These are phyloP conservation scores for Eristalinus aeneus DNA, from an alignment of 2,888 invertebrate species.

Conservation along the genomic window DNA sequence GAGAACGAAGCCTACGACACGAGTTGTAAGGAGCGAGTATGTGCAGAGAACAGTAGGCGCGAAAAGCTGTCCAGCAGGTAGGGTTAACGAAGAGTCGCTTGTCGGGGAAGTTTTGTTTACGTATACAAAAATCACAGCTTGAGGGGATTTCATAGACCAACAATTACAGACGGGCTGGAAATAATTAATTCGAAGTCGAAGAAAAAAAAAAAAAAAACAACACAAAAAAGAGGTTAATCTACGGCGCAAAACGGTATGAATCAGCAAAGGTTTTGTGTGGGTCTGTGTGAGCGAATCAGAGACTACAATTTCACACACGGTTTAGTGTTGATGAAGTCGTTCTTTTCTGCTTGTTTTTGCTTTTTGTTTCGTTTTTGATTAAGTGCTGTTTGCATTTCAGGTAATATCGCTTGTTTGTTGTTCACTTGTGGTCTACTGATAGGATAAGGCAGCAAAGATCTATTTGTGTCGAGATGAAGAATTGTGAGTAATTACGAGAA, in stretches of 20 bases:
- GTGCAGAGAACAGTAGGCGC: constrained; percentile 54
- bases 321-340: background rate
- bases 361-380: background rate
- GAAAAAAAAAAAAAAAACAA: too few species aligned
- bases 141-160: background rate
- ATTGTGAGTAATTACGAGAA: background rate
- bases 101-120: constrained; percentile 7
- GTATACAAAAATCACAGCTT: background rate
- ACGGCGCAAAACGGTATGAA: constrained; percentile 32
- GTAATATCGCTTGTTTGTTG: background rate
- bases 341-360: too few species aligned
- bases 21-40: constrained; percentile 30
- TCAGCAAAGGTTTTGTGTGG: constrained; percentile 11
- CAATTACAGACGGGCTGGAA: constrained; percentile 1
- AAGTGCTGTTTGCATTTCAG: background rate
- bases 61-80: constrained; percentile 62
- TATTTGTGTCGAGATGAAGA: background rate
- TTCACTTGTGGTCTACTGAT: background rate
- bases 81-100: constrained; percentile 1
- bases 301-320: background rate
- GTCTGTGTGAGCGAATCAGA: background rate
- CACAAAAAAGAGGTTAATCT: constrained; percentile 25
- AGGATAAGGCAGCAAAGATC: too few species aligned
- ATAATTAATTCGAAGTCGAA: constrained; percentile 3
- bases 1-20: constrained; percentile 4